Percentiles rank a stretch among this genome's conserved stretches.
phyloP scores from a whole-genome alignment of 2,113 vertebrate genomes.

The Halcyon malimbica region DNA sequence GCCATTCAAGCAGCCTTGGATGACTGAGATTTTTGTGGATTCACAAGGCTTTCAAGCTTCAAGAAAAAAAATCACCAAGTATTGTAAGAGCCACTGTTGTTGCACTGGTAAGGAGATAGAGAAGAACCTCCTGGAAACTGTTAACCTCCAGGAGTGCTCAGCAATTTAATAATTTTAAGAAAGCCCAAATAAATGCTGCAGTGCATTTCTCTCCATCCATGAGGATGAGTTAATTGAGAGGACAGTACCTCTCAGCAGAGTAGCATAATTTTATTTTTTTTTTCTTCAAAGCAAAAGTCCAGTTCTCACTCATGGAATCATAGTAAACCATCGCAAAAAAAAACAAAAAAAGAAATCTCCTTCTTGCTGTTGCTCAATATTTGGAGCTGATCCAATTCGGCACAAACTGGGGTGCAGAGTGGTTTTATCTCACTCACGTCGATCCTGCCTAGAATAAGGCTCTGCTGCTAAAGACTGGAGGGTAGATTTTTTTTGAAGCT shows the following conservation, averaged over 20 bases:
- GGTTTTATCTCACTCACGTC: neutral
- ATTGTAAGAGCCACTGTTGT: neutral
- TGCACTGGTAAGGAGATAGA: neutral
- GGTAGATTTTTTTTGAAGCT: conserved; percentile 1
- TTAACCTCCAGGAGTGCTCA: neutral
- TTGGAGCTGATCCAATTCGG: neutral
- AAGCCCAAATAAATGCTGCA: neutral
- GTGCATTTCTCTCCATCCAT: neutral
- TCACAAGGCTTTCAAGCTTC: neutral
- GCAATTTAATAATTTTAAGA: neutral
- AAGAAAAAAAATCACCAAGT: neutral
- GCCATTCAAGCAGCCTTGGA: neutral
- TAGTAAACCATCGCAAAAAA: neutral
- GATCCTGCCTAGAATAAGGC: neutral
- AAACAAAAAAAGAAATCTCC: neutral
- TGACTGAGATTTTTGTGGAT: neutral
- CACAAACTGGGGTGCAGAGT: neutral
- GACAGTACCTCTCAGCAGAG: neutral
- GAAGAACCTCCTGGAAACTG: neutral
- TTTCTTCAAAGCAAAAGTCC: neutral
- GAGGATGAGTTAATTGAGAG: neutral
- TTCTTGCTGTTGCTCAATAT: neutral
- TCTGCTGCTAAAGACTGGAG: neutral
- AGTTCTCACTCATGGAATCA: neutral
- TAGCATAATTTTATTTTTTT: neutral